Conservation (phyloP, 2,888 invertebrate genomes). For the Hecatera dysodea region DNA sequence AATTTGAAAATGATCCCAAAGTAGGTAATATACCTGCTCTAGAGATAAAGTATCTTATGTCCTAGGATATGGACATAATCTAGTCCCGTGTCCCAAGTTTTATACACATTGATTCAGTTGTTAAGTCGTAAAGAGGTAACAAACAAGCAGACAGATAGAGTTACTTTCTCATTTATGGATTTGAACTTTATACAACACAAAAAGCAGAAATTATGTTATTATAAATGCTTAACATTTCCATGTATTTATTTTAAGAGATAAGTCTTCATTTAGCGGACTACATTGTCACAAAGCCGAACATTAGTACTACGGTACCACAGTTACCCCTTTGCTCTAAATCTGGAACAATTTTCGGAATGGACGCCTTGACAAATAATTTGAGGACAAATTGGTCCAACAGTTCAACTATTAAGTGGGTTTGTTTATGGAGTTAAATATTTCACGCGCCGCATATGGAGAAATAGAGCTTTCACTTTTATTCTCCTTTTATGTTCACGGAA, state of each 20-base stretch:
- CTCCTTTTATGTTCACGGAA: constrained; percentile 52
- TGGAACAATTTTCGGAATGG: constrained; percentile 88
- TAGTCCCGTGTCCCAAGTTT: no score
- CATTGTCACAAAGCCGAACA: constrained; percentile 80
- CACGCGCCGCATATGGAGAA: constrained; percentile 51
- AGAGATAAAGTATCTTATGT: no score
- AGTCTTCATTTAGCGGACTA: constrained; percentile 60
- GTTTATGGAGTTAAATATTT: constrained; percentile 73
- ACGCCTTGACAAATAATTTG: constrained; percentile 87
- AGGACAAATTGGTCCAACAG: constrained; percentile 85
- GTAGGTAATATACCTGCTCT: no score
- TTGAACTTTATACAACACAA: neutral
- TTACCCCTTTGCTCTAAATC: constrained; percentile 87
- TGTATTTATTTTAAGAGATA: constrained; percentile 72
- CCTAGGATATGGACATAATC: no score
- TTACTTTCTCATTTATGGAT: no score
- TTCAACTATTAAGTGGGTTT: constrained; percentile 80
- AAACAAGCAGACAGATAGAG: no score
- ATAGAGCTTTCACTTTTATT: constrained; percentile 47
- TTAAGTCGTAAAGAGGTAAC: no score
- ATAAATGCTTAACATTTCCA: neutral
- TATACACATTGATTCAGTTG: no score
- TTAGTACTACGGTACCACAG: constrained; percentile 75
- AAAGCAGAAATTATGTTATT: neutral
- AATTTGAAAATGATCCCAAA: no score